Evolutionary conservation across 1,140 invertebrate species (phyloP), one percentile per base, ranked within the genome.

Genomic region (Drosophila rufa): DNA sequence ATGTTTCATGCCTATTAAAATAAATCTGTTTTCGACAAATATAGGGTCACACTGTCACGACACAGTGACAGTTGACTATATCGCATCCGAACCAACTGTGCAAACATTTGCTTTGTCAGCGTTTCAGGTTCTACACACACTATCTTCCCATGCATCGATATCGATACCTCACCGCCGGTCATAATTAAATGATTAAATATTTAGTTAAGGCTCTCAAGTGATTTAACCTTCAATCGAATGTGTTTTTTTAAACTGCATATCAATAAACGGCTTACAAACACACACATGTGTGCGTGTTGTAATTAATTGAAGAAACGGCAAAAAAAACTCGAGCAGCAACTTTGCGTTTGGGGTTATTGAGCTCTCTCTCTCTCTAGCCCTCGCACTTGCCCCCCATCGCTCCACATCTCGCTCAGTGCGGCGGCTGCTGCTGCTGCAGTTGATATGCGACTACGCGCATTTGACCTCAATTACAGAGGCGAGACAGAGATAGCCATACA

Each of bases 131-230:
- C 36, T 22, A 60, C 58, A 65, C 55, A 57, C 33, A 33, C 36
- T 66, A 66, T 55, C 36, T 33, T 36, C 55, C 33, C 2, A 33
- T 14, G 27, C 33, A 47, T 36, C 36, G 15, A 67, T 67, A 42
- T 19, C 36, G 66, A 51, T 27, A 62, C 27, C 11, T 25, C 25
- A 7, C 36, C 27, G 22, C 25, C 9, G 50, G 68, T 71, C 51
- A 71, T 71, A 70, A 71, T 71, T 71, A 58, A 56, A 57, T 70
- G 68, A 47, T 70, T 70, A 70, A 70, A 71, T 71, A 71, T 71
- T 71, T 38, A 57, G 33, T 56, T 71, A 47, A 17, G 38, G 11
- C 48, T 71, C 56, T 38, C 30, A 57, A 56, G 42, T 55, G 42
- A 70, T 47, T 71, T 71, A 70, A 70, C 68, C 68, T 71, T 71